Percentiles rank a stretch among this genome's conserved stretches.
Evolutionary conservation across 1,140 invertebrate species (phyloP).

Genomic region (Lethrus apterus): DNA sequence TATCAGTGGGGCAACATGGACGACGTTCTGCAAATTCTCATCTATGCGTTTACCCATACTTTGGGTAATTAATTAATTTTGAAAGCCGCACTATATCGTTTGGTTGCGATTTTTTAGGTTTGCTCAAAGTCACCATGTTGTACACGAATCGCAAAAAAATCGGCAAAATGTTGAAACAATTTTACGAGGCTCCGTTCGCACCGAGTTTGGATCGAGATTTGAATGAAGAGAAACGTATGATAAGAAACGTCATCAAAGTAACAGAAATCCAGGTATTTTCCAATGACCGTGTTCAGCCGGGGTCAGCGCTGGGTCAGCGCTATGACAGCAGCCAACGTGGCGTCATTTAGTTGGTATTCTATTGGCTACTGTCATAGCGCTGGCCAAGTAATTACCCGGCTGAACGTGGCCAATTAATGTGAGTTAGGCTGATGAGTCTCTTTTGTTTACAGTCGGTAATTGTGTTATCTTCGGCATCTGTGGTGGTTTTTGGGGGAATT

Average conservation of each 20-base stretch:
- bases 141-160: slow-evolving; percentile 13
- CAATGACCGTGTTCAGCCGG: no score
- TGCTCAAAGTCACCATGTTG: neutral
- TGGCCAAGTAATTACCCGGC: no score
- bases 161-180: slow-evolving; percentile 4
- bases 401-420: no score
- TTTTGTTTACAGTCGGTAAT: no score
- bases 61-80: no score
- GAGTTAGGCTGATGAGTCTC: no score
- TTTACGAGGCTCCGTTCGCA: slow-evolving; percentile 1
- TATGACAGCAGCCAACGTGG: no score
- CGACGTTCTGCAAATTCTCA: slow-evolving; percentile 3
- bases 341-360: no score
- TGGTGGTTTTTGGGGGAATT: no score
- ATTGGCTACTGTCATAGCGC: no score
- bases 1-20: slow-evolving; percentile 14
- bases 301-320: no score
- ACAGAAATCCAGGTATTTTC: neutral
- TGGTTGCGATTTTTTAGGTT: neutral
- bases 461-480: no score
- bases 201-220: neutral
- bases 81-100: slow-evolving; percentile 2
- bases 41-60: slow-evolving; percentile 11
- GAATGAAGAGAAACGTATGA: neutral
- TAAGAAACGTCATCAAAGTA: neutral